Conservation (phyloP, 2,797 vertebrate species). For the Gambelia wislizenii region DNA sequence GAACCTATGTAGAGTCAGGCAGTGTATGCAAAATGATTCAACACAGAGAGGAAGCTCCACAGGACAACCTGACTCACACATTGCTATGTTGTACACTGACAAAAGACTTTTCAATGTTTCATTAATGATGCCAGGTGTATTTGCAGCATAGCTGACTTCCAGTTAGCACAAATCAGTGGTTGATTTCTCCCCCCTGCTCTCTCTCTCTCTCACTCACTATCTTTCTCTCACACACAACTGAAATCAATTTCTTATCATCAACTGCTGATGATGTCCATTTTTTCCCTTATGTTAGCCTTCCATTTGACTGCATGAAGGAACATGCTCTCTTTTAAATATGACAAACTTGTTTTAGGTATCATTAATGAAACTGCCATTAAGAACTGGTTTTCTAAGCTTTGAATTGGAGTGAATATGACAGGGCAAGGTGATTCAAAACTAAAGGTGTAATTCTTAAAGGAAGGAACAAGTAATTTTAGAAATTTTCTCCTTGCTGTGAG, state of each 20-base stretch:
- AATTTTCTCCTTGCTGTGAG: no score
- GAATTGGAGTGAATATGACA: background rate
- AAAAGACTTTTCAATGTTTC: background rate
- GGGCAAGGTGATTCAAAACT: background rate
- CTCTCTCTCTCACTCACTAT: no score
- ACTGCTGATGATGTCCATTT: background rate
- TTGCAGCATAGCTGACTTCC: background rate
- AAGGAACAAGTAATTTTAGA: no score
- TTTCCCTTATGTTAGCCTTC: background rate
- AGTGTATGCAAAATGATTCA: background rate
- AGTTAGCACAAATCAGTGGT: background rate
- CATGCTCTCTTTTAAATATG: background rate
- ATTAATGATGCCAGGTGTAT: background rate
- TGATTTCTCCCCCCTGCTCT: background rate
- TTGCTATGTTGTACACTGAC: background rate
- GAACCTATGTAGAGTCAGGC: background rate
- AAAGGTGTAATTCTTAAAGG: no score
- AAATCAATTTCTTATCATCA: background rate
- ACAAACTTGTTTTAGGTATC: background rate
- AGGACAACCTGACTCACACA: background rate
- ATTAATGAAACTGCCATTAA: background rate
- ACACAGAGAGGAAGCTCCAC: background rate
- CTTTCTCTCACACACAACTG: no score
- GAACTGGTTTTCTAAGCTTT: background rate
- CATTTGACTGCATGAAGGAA: background rate